These are phyloP conservation scores for Lasius fuliginosus DNA, from an alignment of 2,888 invertebrate species.

Conservation along the genomic window DNA sequence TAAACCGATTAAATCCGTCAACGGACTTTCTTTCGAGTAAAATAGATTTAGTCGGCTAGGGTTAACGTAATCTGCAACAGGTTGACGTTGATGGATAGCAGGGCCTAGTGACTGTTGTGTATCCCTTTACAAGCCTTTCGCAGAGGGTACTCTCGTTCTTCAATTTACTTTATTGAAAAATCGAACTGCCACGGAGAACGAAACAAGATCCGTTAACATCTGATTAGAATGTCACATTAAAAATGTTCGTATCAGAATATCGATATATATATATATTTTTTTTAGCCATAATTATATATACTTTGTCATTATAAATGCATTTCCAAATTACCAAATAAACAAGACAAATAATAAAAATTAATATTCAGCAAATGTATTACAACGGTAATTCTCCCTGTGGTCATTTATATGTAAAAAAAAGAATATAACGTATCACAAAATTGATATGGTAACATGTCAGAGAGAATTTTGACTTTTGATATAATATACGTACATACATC, in stretches of 20 bases:
- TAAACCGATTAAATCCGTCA: slow-evolving; percentile 45
- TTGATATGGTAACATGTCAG: not conserved
- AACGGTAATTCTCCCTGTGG: not conserved
- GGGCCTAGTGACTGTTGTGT: slow-evolving; percentile 15
- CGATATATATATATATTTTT: not conserved
- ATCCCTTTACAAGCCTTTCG: slow-evolving; percentile 38
- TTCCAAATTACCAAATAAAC: not conserved
- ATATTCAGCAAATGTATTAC: not conserved
- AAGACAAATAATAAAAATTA: not conserved
- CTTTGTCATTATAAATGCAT: not conserved
- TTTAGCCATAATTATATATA: not conserved
- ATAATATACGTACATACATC: not conserved
- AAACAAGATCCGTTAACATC: not conserved
- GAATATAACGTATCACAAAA: slow-evolving; percentile 1
- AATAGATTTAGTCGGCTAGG: slow-evolving; percentile 28
- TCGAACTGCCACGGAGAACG: not conserved
- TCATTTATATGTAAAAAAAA: not conserved
- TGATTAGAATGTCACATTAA: not conserved
- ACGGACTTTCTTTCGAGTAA: slow-evolving; percentile 36
- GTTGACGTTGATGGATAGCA: slow-evolving; percentile 73
- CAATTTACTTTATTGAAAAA: not conserved
- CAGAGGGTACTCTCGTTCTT: not conserved
- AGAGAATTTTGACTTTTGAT: slow-evolving; percentile 16
- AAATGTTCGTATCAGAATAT: not conserved
- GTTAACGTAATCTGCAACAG: slow-evolving; percentile 68